Base-by-base conservation (phyloP, 1,140 invertebrate genomes). In the Drosophila ficusphila region DNA sequence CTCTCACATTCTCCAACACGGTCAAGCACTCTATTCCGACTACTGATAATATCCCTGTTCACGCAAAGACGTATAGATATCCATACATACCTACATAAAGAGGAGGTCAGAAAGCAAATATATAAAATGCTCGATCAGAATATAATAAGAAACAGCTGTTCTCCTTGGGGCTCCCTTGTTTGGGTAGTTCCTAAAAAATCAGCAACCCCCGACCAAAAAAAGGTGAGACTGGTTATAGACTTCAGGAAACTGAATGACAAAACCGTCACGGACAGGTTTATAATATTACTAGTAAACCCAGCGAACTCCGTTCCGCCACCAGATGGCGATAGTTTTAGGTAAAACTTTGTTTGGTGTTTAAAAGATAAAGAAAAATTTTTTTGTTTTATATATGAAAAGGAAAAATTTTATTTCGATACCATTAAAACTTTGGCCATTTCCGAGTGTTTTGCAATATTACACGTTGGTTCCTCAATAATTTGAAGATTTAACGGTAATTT, bases 141-240 rank as follows among this genome's bases (percentile, higher is more conserved):
- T 8, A 53, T 52, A 11, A 62, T 60, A 4, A 41, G 14, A 14
- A 49, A 48, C 12, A 41, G 34, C 23, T 18, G 49, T 21, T 60
- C 31, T 18, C 48, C 39, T 11, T 62, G 41, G 41, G 19, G 58
- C 16, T 39, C 58, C 25, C 44, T 21, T 3, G 56, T 60, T n/a
- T 44, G 39, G 19, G 19, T 23, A 14, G 39, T 46, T 4, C 29
- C 51, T 3, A 42, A 42, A 2, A 46, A 46, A 14, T 34, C 41
- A 12, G 41, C 18, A 7, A 9, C 27, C 8, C 8, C 27, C 8
- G 7, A 11, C 41, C 18, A 46, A 29, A 29, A 11, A 21, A 46
- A 47, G 12, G 34, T 12, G 21, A 46, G 53, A 34, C 11, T 54
- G 9, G 51, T 31, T 2, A 54, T 54, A 4, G 36, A 41, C 23